phyloP scores from a whole-genome alignment of 2,888 invertebrate genomes.

The Pandemis corylana region DNA sequence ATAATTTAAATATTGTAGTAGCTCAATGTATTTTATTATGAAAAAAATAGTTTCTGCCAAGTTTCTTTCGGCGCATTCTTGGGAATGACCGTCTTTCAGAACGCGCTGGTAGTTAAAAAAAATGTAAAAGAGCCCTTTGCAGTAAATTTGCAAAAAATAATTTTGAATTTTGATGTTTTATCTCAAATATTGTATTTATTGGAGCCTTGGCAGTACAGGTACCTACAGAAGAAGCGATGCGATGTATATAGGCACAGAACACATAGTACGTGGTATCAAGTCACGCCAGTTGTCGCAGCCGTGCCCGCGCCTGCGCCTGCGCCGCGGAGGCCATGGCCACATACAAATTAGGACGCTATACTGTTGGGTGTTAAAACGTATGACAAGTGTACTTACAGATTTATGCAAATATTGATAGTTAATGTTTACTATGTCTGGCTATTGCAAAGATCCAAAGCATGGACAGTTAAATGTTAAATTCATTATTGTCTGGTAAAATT shows the following conservation, averaged over 20 bases:
- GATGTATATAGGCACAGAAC: conserved; percentile 24
- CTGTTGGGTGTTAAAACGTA: conserved; percentile 79
- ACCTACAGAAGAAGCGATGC: conserved; percentile 17
- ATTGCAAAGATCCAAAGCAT: conserved; percentile 6
- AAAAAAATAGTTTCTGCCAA: too few relatives aligned
- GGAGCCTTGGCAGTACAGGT: conserved; percentile 3
- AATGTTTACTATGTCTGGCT: conserved; percentile 75
- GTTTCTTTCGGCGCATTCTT: too few relatives aligned
- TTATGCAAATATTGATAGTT: conserved; percentile 71
- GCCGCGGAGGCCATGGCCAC: conserved; percentile 52
- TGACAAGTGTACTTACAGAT: conserved; percentile 70
- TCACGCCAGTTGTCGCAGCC: conserved; percentile 41
- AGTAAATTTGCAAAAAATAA: too few relatives aligned
- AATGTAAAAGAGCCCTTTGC: too few relatives aligned
- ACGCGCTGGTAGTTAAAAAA: too few relatives aligned
- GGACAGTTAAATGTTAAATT: conserved; percentile 15
- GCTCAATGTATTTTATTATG: too few relatives aligned
- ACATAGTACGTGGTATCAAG: conserved; percentile 26
- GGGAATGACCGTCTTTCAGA: too few relatives aligned
- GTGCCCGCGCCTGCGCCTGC: conserved; percentile 32
- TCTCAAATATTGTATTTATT: neutral
- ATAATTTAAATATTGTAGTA: too few relatives aligned
- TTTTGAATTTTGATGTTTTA: neutral
- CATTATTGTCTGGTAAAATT: neutral
- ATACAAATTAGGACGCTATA: conserved; percentile 65